Conservation (phyloP, 2,888 invertebrate species). For the Coelopa pilipes region DNA sequence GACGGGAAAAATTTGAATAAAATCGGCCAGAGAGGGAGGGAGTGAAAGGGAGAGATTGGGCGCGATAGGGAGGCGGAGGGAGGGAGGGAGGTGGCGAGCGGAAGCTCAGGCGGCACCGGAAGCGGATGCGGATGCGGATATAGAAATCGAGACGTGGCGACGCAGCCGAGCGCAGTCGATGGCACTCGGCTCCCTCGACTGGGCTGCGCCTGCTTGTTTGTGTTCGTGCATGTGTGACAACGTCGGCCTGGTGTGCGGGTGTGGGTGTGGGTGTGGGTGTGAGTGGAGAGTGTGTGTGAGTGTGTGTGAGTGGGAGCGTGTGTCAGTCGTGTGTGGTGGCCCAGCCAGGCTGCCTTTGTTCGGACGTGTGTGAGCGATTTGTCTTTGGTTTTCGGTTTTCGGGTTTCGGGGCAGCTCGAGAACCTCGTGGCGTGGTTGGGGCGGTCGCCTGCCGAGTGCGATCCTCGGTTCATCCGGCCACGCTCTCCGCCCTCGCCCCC, state of each 20-base stretch:
- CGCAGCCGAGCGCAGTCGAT: slow-evolving; percentile 2
- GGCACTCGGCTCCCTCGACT: neutral
- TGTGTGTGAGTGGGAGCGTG: no score
- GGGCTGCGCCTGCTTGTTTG: no score
- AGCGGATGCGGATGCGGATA: slow-evolving; percentile 21
- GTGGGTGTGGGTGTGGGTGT: neutral
- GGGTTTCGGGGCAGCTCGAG: slow-evolving; percentile 21
- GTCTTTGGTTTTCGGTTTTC: slow-evolving; percentile 37
- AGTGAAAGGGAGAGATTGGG: neutral
- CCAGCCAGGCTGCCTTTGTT: neutral
- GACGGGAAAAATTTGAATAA: neutral
- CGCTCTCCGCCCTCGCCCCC: slow-evolving; percentile 27
- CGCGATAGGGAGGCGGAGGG: neutral
- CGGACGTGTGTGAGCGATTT: slow-evolving; percentile 29
- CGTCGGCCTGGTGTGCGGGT: neutral
- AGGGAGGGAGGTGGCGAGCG: no score
- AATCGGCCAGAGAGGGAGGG: neutral
- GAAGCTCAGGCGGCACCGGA: neutral
- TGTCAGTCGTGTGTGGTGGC: no score
- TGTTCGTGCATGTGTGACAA: no score
- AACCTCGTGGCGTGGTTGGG: slow-evolving; percentile 24
- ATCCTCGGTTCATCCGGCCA: neutral
- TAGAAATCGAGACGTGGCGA: slow-evolving; percentile 29
- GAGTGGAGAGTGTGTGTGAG: slow-evolving; percentile 2
- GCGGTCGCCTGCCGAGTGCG: slow-evolving; percentile 41